phyloP scores from a whole-genome alignment of 2,797 vertebrate species.

The Enteromius thamalakanensis region DNA sequence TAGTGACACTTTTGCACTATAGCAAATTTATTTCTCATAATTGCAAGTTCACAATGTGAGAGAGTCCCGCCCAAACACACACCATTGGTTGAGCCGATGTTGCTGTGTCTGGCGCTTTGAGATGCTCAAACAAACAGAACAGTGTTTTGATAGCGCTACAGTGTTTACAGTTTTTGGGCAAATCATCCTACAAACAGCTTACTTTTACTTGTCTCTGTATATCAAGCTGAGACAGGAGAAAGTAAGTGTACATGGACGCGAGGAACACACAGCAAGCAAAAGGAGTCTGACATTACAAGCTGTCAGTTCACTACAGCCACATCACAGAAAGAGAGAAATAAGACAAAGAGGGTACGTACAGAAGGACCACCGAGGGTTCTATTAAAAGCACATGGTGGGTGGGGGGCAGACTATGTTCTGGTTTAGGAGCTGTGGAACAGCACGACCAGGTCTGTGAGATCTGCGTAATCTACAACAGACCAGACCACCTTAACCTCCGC shows the following conservation, averaged over 20 bases:
- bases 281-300: slow-evolving; percentile 34
- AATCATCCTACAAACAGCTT: slow-evolving; percentile 32
- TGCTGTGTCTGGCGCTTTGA: neutral
- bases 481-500: slow-evolving; percentile 41
- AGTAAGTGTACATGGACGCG: neutral
- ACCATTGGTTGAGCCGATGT: neutral
- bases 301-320: slow-evolving; percentile 36
- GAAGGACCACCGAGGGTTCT: slow-evolving; percentile 64
- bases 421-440: slow-evolving; percentile 48
- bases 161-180: slow-evolving; percentile 25
- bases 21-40: neutral
- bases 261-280: slow-evolving; percentile 19
- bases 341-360: slow-evolving; percentile 38
- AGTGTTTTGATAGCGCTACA: slow-evolving; percentile 22
- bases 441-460: slow-evolving; percentile 41
- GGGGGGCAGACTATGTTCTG: slow-evolving; percentile 40
- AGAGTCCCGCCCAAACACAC: neutral
- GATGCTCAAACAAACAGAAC: slow-evolving; percentile 32
- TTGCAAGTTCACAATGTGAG: neutral
- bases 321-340: slow-evolving; percentile 37
- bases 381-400: slow-evolving; percentile 71
- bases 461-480: slow-evolving; percentile 51
- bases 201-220: slow-evolving; percentile 23
- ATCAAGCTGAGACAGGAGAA: neutral
- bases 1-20: too few relatives aligned